These are phyloP conservation scores for Alligator mississippiensis DNA, from an alignment of 2,113 vertebrate genomes.

Conservation along the genomic window DNA sequence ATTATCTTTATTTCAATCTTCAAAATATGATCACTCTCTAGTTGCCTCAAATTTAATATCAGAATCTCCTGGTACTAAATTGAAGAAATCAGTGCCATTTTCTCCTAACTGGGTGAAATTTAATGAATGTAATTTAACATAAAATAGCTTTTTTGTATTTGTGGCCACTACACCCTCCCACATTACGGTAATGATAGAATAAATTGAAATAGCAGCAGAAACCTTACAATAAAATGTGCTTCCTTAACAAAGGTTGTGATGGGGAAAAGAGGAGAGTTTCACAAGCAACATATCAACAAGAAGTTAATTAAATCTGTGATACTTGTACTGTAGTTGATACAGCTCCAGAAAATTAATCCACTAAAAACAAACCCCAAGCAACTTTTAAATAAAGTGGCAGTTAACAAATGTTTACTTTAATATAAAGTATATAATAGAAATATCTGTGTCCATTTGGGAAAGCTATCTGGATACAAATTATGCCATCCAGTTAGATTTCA, in stretches of 20 bases:
- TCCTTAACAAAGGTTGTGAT: background rate
- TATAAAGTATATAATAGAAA: background rate
- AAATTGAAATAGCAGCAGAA: conserved; percentile 12
- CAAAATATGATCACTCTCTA: background rate
- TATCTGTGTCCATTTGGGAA: background rate
- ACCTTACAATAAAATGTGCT: background rate
- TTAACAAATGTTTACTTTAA: background rate
- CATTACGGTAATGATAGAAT: conserved; percentile 23
- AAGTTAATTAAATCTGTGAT: background rate
- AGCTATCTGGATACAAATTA: background rate
- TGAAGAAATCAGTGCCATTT: conserved; percentile 44
- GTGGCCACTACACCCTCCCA: conserved; percentile 6
- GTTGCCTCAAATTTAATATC: conserved; percentile 36
- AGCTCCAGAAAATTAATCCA: background rate
- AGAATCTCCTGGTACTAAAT: conserved; percentile 28
- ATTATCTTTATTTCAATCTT: conserved; percentile 25
- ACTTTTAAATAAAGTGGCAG: background rate
- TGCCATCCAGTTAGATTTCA: background rate
- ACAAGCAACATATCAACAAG: background rate
- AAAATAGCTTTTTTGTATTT: conserved; percentile 34
- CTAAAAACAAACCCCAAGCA: background rate
- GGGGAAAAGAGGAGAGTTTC: background rate
- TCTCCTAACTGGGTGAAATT: conserved; percentile 2
- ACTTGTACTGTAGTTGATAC: background rate
- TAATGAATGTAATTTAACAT: conserved; percentile 54